These are phyloP conservation scores for Diglossa cyanea DNA, from an alignment of 2,797 vertebrate species.

Conservation along the genomic window DNA sequence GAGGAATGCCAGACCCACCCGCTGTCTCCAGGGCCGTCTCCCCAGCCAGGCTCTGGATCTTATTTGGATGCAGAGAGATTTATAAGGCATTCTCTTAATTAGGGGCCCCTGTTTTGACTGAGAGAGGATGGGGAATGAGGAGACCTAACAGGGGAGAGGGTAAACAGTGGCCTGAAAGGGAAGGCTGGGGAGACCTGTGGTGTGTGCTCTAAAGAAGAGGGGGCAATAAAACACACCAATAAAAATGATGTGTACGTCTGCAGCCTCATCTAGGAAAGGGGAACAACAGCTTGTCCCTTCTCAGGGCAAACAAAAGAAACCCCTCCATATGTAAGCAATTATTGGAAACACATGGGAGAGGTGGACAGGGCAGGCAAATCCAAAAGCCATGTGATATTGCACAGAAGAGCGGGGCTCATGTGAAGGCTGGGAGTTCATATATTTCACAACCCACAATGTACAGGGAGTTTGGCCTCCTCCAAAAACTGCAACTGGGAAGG, in stretches of 20 bases:
- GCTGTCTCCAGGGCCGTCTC: conserved; percentile 16
- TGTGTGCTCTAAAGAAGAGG: not conserved
- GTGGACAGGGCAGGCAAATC: conserved; percentile 51
- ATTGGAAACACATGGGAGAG: conserved; percentile 60
- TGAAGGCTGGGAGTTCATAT: conserved; percentile 35
- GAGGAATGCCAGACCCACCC: conserved; percentile 57
- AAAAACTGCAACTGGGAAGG: not conserved
- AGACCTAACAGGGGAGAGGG: conserved; percentile 3
- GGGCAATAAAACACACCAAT: conserved; percentile 55
- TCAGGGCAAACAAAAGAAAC: conserved; percentile 34
- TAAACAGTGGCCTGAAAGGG: not conserved
- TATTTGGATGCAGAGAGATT: conserved; percentile 49
- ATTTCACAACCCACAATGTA: conserved; percentile 3
- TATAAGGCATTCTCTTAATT: conserved; percentile 60
- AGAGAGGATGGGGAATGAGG: conserved; percentile 7
- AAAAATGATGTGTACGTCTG: conserved; percentile 45
- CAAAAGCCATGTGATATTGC: conserved; percentile 33
- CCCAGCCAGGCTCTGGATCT: conserved; percentile 41
- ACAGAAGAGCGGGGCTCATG: conserved; percentile 1
- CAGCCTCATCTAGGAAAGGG: not conserved
- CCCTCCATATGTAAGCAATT: conserved; percentile 53
- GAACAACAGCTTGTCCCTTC: conserved; percentile 21
- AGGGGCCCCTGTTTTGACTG: conserved; percentile 25
- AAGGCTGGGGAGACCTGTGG: not conserved
- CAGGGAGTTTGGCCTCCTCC: not conserved